Evolutionary conservation across 1,140 invertebrate species (phyloP), one percentile per base, ranked within the genome.

Genomic region (Spodoptera litura): DNA sequence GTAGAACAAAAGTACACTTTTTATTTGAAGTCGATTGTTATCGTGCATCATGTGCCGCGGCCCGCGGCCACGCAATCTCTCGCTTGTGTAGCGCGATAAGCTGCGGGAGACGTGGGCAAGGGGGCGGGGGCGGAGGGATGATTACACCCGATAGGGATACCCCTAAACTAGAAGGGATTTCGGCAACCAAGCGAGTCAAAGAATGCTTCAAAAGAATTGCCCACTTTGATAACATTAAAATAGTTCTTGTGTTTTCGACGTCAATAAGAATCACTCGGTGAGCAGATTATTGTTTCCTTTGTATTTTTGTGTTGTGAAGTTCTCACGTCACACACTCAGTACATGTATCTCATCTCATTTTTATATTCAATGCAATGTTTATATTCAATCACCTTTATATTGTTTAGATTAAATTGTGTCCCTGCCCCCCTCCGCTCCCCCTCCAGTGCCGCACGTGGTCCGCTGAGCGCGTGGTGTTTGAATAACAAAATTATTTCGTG

Each of bases 21-120:
- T 76, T 76, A 76, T 80, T 80, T 80, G 78, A 76, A 80, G 35
- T 76, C 64, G 78, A 80, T 80, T 80, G 78, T 80, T 76, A 80
- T 76, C 73, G 73, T 62, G 59, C 35, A 59, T 27, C 13, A 31
- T 27, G 59, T 61, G 71, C 59, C 61, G 13, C 35, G 38, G 38
- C 38, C 38, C 64, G 76, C 76, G 64, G 75, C 27, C 61, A 25
- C 27, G 20, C 38, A 62, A 31, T 49, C 73, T 49, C 58, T 35
- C 59, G 58, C 73, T 59, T 78, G 61, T 78, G 64, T 76, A 44
- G 55, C 25, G 55, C 51, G 73, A 80, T 80, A 80, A 80, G 73
- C 73, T 38, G 53, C 44, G 44, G 53, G 62, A 9, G n/a, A 51
- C 2, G 53, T 35, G 12, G 27, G 15, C 4, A 11, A 5, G 38